These are phyloP conservation scores for Halcyon senegalensis DNA, from an alignment of 2,113 vertebrate species.

Conservation along the genomic window DNA sequence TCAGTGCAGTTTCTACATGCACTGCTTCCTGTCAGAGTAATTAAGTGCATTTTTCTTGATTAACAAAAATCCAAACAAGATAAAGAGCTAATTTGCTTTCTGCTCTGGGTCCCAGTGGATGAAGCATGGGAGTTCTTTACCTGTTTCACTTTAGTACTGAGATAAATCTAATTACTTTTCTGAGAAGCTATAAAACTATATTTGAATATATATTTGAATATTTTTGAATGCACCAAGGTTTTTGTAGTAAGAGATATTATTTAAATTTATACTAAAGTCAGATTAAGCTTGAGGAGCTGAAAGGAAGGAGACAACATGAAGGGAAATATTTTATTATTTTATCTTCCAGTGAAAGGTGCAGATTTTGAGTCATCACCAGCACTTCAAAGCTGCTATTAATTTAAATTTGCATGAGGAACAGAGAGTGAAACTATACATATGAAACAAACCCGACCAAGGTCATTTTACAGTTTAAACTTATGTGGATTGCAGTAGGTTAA, in stretches of 20 bases:
- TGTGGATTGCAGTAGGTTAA: neutral
- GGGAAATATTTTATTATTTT: conserved; percentile 15
- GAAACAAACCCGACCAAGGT: neutral
- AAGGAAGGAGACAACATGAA: neutral
- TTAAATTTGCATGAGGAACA: neutral
- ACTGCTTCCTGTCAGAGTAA: conserved; percentile 68
- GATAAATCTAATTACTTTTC: neutral
- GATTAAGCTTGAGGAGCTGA: neutral
- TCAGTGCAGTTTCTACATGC: conserved; percentile 45
- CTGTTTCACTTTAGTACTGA: neutral
- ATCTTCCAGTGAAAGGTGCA: neutral
- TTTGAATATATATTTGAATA: neutral
- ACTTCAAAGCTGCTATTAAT: neutral
- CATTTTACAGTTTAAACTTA: neutral
- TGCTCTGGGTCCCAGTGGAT: conserved; percentile 42
- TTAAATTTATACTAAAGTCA: neutral
- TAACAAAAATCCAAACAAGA: conserved; percentile 69
- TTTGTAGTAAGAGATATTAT: neutral
- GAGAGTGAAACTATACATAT: neutral
- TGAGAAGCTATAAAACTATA: neutral
- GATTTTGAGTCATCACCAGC: neutral
- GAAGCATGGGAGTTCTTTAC: neutral
- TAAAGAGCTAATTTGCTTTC: conserved; percentile 69
- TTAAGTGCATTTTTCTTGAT: conserved; percentile 71
- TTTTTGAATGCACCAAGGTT: neutral